phyloP scores from a whole-genome alignment of 1,140 invertebrate genomes.

The Drepana arcuata region DNA sequence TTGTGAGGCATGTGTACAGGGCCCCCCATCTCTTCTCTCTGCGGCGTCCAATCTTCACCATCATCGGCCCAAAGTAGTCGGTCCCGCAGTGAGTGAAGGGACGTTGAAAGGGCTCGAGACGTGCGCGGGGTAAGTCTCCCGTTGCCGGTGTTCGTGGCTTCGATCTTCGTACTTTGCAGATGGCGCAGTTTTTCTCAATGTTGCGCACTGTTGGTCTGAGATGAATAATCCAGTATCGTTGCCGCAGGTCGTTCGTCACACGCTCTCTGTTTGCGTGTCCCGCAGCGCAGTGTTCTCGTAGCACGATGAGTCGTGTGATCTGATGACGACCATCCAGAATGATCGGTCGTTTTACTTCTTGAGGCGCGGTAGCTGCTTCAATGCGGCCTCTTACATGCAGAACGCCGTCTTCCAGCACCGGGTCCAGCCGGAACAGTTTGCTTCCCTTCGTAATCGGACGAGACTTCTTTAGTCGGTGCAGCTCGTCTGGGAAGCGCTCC shows the following conservation, averaged over 20 bases:
- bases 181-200: not conserved
- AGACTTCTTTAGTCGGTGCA: no score
- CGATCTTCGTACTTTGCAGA: not conserved
- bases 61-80: constrained; percentile 30
- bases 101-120: constrained; percentile 1
- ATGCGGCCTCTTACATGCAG: no score
- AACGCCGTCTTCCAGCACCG: no score
- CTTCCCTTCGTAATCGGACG: no score
- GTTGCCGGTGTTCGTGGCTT: constrained; percentile 6
- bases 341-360: no score
- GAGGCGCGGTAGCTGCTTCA: no score
- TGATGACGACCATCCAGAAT: not conserved
- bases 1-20: constrained; percentile 42
- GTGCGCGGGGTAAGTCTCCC: constrained; percentile 3
- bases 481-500: no score
- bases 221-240: constrained; percentile 5
- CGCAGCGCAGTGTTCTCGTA: not conserved
- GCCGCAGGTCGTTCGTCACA: constrained; percentile 7
- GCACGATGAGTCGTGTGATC: not conserved
- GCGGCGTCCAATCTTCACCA: constrained; percentile 15
- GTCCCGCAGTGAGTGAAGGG: constrained; percentile 14
- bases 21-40: constrained; percentile 15
- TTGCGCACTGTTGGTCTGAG: not conserved
- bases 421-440: no score
- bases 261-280: constrained; percentile 8